Base-by-base conservation (phyloP, 1,140 invertebrate species). In the Galleria mellonella region DNA sequence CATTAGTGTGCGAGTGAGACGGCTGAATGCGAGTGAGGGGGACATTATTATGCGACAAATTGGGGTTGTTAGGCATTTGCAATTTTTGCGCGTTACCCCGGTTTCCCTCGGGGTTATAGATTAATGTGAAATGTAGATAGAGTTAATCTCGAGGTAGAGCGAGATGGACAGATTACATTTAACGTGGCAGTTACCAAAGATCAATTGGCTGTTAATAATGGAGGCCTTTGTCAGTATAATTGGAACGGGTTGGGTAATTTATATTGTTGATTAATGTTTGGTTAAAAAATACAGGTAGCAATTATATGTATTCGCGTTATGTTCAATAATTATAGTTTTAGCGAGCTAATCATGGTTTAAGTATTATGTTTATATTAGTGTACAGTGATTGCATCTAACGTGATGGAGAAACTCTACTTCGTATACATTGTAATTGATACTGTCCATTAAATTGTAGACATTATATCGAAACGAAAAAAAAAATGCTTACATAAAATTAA, bases 51-150 rank as follows among this genome's bases (percentile, higher is more conserved):
- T 54, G 62, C 61, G 67, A 73, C 71, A 79, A 77, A 77, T 73
- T 79, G 72, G 69, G 75, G 70, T 77, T 71, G 75, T 74, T 72
- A 68, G 62, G 47, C 44, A 59, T 63, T 72, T 64, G 75, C 62
- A 58, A 72, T 73, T 72, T 69, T 69, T 71, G 53, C 56, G 50
- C 55, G 47, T 58, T 55, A 48, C 42, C 11, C 27, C 28, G 33
- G 41, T 38, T 33, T 47, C 52, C 43, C 42, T 4, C 10, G 32
- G 39, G 46, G 17, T 33, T 41, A 31, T 32, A 30, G 27, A 9
- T 13, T 10, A 32, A 41, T 47, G 32, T 7, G 41, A 15, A 36
- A 46, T 1, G 31, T 23, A 12, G 32, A 36, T 47, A 46, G 29
- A 28, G 10, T 44, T 51, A 42, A 12, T 28, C 30, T 30, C 46